Evolutionary conservation across 2,888 invertebrate species (phyloP).

Genomic region (Hartigia nigra): DNA sequence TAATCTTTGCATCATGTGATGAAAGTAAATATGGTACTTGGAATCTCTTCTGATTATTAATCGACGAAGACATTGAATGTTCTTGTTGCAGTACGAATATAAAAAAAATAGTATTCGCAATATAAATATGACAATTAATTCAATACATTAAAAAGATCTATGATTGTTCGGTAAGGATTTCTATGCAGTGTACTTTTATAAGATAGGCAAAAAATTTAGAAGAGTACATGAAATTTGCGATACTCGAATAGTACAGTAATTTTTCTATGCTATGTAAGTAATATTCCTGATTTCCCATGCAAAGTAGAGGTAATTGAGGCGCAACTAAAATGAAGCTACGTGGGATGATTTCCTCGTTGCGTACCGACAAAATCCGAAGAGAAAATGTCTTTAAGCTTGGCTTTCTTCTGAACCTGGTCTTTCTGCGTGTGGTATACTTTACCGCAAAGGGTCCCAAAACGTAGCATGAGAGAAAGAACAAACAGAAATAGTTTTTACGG

Average conservation of each 20-base stretch:
- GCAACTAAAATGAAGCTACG: constrained; percentile 39
- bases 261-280: not conserved
- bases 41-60: not conserved
- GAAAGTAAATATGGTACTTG: not conserved
- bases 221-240: not conserved
- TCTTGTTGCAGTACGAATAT: not conserved
- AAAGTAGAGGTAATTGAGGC: constrained; percentile 15
- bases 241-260: not conserved
- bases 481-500: constrained; percentile 47
- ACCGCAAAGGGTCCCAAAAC: constrained; percentile 68
- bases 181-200: not conserved
- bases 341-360: constrained; percentile 46
- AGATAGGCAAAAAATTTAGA: not conserved
- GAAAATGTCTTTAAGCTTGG: constrained; percentile 88
- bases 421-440: constrained; percentile 80
- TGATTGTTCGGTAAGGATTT: not conserved
- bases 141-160: not conserved
- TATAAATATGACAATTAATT: not conserved
- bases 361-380: constrained; percentile 84
- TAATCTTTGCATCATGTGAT: not conserved
- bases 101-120: not conserved
- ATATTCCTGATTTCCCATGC: not conserved
- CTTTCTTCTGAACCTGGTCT: constrained; percentile 83
- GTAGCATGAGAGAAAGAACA: constrained; percentile 74
- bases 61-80: not conserved